phyloP scores from a whole-genome alignment of 2,888 invertebrate species.

The Rugalucina vietnamica region DNA sequence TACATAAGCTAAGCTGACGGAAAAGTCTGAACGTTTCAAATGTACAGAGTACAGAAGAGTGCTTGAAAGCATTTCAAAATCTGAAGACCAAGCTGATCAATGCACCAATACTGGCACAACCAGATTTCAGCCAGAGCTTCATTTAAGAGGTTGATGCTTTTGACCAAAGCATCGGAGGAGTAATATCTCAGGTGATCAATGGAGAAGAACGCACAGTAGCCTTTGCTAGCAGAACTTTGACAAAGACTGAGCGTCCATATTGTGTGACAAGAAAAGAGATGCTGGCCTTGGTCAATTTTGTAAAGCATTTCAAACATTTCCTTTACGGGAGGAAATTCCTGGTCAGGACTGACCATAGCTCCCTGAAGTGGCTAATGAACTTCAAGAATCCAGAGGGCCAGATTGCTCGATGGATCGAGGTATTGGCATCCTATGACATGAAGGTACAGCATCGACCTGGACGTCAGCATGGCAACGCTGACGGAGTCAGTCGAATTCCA shows the following conservation, averaged over 20 bases:
- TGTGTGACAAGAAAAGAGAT: background rate
- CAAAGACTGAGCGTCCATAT: background rate
- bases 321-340: too few species aligned
- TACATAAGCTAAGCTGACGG: background rate
- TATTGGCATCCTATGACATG: background rate
- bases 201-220: constrained; percentile 25
- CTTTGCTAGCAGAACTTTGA: constrained; percentile 34
- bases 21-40: background rate
- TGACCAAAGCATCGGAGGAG: constrained; percentile 30
- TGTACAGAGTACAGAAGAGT: constrained; percentile 36
- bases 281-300: background rate
- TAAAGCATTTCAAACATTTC: background rate
- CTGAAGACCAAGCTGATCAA: background rate
- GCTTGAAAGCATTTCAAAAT: constrained; percentile 13
- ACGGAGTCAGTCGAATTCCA: too few species aligned
- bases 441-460: background rate
- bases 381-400: constrained; percentile 3
- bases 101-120: constrained; percentile 30
- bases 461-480: too few species aligned
- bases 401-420: constrained; percentile 2
- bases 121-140: constrained; percentile 9
- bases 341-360: background rate
- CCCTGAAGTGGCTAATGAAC: background rate
- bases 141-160: constrained; percentile 47
- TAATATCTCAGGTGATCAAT: constrained; percentile 20